Conservation (phyloP, 2,888 invertebrate genomes). For the Pristionchus japonicus region DNA sequence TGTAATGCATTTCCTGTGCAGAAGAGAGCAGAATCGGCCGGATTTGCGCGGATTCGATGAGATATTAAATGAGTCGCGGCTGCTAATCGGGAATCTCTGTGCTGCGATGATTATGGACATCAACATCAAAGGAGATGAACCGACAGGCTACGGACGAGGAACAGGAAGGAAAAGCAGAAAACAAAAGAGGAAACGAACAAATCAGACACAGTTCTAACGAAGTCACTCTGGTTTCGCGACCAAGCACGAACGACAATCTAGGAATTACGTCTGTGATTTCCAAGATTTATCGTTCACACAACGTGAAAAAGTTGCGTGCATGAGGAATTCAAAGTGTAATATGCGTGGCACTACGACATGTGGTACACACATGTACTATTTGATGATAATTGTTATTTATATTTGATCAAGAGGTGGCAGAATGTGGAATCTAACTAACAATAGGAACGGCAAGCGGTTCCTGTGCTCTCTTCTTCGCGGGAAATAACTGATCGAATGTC, state of each 20-base stretch:
- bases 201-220: background rate
- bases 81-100: background rate
- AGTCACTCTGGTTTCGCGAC: background rate
- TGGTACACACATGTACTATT: no score
- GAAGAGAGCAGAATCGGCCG: background rate
- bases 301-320: no score
- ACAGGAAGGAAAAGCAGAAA: background rate
- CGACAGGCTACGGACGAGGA: no score
- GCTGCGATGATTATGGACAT: background rate
- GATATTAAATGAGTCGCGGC: background rate
- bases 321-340: no score
- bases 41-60: slow-evolving; percentile 19
- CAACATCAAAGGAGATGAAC: background rate
- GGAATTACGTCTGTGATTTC: no score
- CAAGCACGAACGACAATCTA: no score
- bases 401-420: no score
- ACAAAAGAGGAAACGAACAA: background rate
- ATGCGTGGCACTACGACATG: no score
- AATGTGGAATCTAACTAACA: no score
- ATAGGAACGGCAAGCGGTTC: background rate
- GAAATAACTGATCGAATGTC: slow-evolving; percentile 26
- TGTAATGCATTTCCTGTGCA: slow-evolving; percentile 40
- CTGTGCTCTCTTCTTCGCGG: background rate
- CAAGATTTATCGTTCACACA: no score
- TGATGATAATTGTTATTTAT: no score